phyloP scores from a whole-genome alignment of 2,113 vertebrate genomes.

The western clawed frog (Xenopus tropicalis) region UCB_Xtro_10.0 CM004443.2:86544001-86544500 shows the following conservation, averaged over 20 bases:
- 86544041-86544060: too few species aligned
- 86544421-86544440: conserved; percentile 47
- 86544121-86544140: neutral
- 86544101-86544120: conserved; percentile 27
- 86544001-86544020: too few species aligned
- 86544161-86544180: conserved; percentile 16
- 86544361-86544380: conserved; percentile 14
- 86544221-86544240: neutral
- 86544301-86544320: neutral
- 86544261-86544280: neutral
- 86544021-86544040: too few species aligned
- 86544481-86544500: conserved; percentile 56
- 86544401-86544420: conserved; percentile 55
- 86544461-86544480: conserved; percentile 60
- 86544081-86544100: neutral
- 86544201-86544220: neutral
- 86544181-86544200: neutral
- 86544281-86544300: neutral
- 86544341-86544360: too few species aligned
- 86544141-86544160: neutral
- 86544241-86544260: conserved; percentile 1
- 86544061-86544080: too few species aligned
- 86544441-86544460: conserved; percentile 38
- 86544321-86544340: too few species aligned
- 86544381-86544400: conserved; percentile 38